Evolutionary conservation across 2,797 vertebrate species (phyloP).

Genomic region (Euphonia xanthogaster): DNA sequence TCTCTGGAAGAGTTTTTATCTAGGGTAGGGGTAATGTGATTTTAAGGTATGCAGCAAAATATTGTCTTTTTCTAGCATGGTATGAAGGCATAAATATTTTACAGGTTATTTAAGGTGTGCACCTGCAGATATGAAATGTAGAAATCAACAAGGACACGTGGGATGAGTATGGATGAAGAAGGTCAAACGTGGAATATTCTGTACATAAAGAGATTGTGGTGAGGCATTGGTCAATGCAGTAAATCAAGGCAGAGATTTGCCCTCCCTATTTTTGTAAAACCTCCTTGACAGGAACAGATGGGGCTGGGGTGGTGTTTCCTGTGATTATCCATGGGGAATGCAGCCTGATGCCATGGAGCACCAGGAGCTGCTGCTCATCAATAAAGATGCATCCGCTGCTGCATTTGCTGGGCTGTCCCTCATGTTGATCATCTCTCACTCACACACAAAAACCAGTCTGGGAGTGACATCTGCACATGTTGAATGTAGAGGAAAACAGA

Average conservation of each 20-base stretch:
- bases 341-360: neutral
- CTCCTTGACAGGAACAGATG: neutral
- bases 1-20: neutral
- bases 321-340: neutral
- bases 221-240: neutral
- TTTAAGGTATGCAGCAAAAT: neutral
- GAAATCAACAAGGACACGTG: neutral
- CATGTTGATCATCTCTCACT: neutral
- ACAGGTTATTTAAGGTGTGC: neutral
- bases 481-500: neutral
- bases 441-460: neutral
- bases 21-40: neutral
- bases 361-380: conserved; percentile 26
- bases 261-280: neutral
- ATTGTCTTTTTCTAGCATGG: accelerated
- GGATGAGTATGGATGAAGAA: neutral
- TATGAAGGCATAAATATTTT: neutral
- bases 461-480: conserved; percentile 24
- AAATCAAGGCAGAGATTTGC: neutral
- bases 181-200: accelerated
- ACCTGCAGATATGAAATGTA: no score
- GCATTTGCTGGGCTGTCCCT: neutral
- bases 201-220: neutral
- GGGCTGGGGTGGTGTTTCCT: neutral
- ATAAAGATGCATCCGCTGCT: neutral